Conservation (phyloP, 1,140 invertebrate genomes). For the Trissolcus basalis region DNA sequence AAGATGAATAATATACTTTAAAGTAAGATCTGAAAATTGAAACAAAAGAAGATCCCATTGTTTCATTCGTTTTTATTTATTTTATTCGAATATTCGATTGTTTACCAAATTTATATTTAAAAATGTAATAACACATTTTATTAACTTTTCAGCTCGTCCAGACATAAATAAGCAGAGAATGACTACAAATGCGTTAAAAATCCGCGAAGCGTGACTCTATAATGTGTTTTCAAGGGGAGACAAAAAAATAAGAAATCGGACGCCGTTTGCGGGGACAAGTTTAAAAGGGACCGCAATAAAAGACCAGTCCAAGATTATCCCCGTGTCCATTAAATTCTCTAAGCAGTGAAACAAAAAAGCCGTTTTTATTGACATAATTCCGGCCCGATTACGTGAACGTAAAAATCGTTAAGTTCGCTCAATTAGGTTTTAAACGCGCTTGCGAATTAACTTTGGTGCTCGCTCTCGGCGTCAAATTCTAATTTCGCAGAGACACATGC, state of each 20-base stretch:
- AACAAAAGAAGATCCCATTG: too few relatives aligned
- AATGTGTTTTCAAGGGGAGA: slow-evolving; percentile 63
- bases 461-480: too few relatives aligned
- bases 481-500: too few relatives aligned
- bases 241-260: slow-evolving; percentile 66
- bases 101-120: too few relatives aligned
- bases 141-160: neutral
- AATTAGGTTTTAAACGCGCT: too few relatives aligned
- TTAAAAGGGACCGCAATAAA: slow-evolving; percentile 47
- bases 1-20: too few relatives aligned
- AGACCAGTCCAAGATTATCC: slow-evolving; percentile 35
- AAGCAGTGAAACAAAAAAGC: slow-evolving; percentile 18
- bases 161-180: slow-evolving; percentile 71
- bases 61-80: too few relatives aligned
- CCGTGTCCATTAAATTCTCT: slow-evolving; percentile 11
- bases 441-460: slow-evolving; percentile 5
- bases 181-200: slow-evolving; percentile 71
- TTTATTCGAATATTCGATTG: too few relatives aligned
- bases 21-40: too few relatives aligned
- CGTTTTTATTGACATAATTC: slow-evolving; percentile 15
- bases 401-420: slow-evolving; percentile 4
- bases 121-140: too few relatives aligned
- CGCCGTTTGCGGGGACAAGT: slow-evolving; percentile 41
- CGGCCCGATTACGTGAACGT: neutral
- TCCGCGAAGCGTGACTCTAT: slow-evolving; percentile 68